Conservation (phyloP, 2,888 invertebrate genomes). For the Ypsolopha scabrella region DNA sequence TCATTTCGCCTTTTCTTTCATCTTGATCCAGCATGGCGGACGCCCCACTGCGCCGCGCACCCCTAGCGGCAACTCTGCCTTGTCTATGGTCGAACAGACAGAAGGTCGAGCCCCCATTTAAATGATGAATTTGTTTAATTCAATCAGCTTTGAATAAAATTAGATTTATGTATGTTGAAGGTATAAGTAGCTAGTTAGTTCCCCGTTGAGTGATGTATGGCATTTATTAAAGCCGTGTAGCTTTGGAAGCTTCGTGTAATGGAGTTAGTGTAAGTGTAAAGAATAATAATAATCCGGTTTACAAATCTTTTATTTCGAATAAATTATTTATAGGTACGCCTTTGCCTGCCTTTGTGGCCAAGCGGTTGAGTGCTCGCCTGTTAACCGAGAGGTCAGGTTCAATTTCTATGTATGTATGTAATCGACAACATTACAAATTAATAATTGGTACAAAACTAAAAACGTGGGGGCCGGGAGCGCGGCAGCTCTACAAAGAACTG, state of each 20-base stretch:
- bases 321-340: neutral
- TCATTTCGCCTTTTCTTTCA: constrained; percentile 25
- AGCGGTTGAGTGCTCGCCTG: neutral
- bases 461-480: too few relatives aligned
- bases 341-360: neutral
- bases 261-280: neutral
- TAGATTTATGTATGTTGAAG: constrained; percentile 17
- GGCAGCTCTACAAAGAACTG: too few relatives aligned
- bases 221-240: constrained; percentile 15
- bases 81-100: constrained; percentile 2
- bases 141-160: constrained; percentile 29
- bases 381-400: too few relatives aligned
- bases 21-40: constrained; percentile 22
- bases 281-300: neutral
- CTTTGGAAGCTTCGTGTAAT: neutral
- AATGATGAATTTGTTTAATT: constrained; percentile 54
- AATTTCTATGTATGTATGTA: too few relatives aligned
- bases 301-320: neutral
- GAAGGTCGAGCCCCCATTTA: constrained; percentile 33
- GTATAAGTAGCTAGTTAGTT: constrained; percentile 37
- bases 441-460: too few relatives aligned
- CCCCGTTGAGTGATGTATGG: constrained; percentile 39
- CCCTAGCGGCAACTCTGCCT: constrained; percentile 23
- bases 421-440: too few relatives aligned
- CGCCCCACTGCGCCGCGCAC: constrained; percentile 43